A percentile compares a stretch with the other conserved stretches of the same genome.
phyloP scores from a whole-genome alignment of 2,888 invertebrate species.

The Xestia sexstrigata region DNA sequence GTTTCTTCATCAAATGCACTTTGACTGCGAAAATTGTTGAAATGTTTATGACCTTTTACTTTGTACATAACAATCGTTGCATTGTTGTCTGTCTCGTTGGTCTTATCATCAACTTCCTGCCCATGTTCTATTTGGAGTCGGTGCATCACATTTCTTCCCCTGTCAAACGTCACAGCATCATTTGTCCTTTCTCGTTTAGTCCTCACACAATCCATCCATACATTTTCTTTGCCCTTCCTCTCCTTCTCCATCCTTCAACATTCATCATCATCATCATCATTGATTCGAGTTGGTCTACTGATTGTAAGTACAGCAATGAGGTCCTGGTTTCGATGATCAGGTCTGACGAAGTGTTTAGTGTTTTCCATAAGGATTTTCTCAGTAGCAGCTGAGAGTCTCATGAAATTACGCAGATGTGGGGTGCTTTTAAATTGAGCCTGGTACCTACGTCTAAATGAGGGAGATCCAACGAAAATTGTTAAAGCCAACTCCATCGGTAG shows the following conservation, averaged over 20 bases:
- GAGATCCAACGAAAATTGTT: conserved; percentile 71
- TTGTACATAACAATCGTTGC: background rate
- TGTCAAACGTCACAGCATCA: too few relatives aligned
- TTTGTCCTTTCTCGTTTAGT: too few relatives aligned
- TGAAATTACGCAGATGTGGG: conserved; percentile 63
- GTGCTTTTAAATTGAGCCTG: conserved; percentile 63
- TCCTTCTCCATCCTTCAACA: too few relatives aligned
- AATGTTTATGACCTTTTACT: background rate
- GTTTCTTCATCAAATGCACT: conserved; percentile 74
- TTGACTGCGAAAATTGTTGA: conserved; percentile 41
- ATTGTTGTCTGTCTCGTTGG: background rate
- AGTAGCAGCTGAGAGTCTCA: background rate
- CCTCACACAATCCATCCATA: too few relatives aligned
- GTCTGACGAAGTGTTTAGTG: background rate
- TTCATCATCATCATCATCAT: too few relatives aligned
- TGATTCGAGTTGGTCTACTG: too few relatives aligned
- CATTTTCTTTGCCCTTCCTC: too few relatives aligned
- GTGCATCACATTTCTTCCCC: too few relatives aligned
- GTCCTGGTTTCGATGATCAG: background rate
- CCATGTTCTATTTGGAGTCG: too few relatives aligned
- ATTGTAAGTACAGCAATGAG: too few relatives aligned
- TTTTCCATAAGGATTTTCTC: background rate
- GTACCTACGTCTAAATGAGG: conserved; percentile 55
- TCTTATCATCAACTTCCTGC: background rate
- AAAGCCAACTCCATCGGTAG: conserved; percentile 73